Evolutionary conservation across 2,888 invertebrate species (phyloP).

Genomic region (Anticlea derivata): DNA sequence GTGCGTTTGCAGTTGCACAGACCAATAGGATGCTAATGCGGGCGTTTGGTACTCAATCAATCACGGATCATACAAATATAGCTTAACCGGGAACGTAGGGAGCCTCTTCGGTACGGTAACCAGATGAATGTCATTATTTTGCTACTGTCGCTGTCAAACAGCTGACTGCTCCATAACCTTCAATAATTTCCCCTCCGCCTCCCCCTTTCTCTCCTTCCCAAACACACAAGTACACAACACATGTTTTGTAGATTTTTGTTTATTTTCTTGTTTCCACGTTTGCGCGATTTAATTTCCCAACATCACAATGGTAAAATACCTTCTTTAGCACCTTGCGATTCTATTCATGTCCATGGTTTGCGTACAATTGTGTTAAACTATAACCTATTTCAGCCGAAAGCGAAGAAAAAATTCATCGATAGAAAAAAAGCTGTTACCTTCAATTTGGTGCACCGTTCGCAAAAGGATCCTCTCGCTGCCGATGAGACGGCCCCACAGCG

Average conservation of each 20-base stretch:
- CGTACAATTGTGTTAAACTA: conserved; percentile 6
- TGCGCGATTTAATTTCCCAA: conserved; percentile 12
- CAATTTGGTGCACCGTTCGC: conserved; percentile 96
- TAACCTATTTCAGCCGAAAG: conserved; percentile 83
- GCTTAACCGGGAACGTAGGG: no score
- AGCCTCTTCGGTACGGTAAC: no score
- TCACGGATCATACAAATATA: no score
- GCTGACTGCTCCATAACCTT: background rate
- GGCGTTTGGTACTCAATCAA: no score
- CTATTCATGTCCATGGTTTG: background rate
- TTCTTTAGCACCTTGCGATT: background rate
- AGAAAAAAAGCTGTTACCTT: conserved; percentile 96
- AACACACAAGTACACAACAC: conserved; percentile 62
- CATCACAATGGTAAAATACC: conserved; percentile 53
- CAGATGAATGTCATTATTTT: background rate
- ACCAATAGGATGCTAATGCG: no score
- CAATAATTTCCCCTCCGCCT: background rate
- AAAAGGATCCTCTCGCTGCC: conserved; percentile 94
- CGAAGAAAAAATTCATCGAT: conserved; percentile 93
- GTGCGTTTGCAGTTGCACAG: no score
- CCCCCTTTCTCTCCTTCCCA: background rate
- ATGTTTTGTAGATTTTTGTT: conserved; percentile 52
- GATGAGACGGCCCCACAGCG: conserved; percentile 95
- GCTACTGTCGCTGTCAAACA: conserved; percentile 11
- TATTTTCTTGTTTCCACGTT: conserved; percentile 20